Base-by-base conservation (phyloP, 2,888 invertebrate species). In the Pterostichus niger region DNA sequence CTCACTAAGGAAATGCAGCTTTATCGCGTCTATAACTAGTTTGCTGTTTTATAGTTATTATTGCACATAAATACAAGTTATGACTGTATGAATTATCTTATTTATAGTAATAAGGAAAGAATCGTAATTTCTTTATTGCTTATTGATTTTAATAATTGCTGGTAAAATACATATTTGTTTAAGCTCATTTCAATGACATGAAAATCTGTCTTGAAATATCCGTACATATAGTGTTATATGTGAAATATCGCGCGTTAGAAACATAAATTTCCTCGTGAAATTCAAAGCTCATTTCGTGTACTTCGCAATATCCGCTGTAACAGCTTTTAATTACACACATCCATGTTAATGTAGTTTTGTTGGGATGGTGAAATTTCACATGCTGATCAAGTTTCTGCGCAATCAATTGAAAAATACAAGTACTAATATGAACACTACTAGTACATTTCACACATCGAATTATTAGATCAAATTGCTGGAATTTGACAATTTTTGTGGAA, bases 1-100 rank as follows among this genome's bases (percentile, higher is more conserved):
- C 68, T 35, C 40, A 35, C 68, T 15, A 68, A 68, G 68, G 68
- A 35, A 68, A 35, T 68, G 35, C 68, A 44, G 15, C 44, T 68
- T 68, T 68, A 68, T 68, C 40, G 68, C 68, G 0, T 49, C 13
- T 68, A 40, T 40, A 68, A 68, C 68, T 68, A 68, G 68, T 35
- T 44, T 40, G 33, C 40, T 35, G 13, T 68, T 68, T 68, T 68
- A 68, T 52, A 24, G 31, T 75, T 75, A 75, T 75, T 75, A 49
- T 49, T n/a, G 10, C 49, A 10, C 49, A n/a, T 49, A n/a, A 49
- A 5, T 11, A 49, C n/a, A 11, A 49, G 13, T 49, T 49, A 49
- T 49, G n/a, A 5, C 49, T 49, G 1, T 11, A n/a, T n/a, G 13
- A n/a, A 49, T 49, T 49, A 49, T 49, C 49, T 49, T 49, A 13